Evolutionary conservation across 2,888 invertebrate genomes (phyloP).

Genomic region (Drosophila algonquin): DNA sequence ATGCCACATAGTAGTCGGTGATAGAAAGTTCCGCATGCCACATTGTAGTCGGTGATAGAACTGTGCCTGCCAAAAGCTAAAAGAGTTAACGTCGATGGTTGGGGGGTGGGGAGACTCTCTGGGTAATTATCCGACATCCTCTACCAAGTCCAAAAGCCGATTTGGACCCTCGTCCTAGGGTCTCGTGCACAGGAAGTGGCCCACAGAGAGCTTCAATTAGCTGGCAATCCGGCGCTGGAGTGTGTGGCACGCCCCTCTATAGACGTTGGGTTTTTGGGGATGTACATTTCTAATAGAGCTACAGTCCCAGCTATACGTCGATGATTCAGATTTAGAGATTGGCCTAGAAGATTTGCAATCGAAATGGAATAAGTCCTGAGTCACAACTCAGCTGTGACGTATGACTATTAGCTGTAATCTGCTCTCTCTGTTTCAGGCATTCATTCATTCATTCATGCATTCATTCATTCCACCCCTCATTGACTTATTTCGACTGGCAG

Average conservation of each 20-base stretch:
- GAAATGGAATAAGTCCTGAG: not conserved
- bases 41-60: no score
- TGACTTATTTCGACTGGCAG: slow-evolving; percentile 40
- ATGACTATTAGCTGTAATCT: not conserved
- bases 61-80: not conserved
- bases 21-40: no score
- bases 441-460: slow-evolving; percentile 33
- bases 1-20: no score
- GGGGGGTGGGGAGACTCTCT: not conserved
- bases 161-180: not conserved
- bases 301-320: not conserved
- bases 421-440: slow-evolving; percentile 1
- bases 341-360: not conserved
- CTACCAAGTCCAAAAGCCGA: not conserved
- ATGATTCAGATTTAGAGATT: not conserved
- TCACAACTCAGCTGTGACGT: not conserved
- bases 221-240: not conserved
- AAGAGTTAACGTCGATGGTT: not conserved
- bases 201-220: not conserved
- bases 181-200: not conserved
- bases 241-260: not conserved
- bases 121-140: not conserved
- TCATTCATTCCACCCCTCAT: slow-evolving; percentile 11
- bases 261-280: not conserved
- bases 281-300: not conserved